phyloP scores from a whole-genome alignment of 2,797 vertebrate species.

The Peromyscus eremicus region DNA sequence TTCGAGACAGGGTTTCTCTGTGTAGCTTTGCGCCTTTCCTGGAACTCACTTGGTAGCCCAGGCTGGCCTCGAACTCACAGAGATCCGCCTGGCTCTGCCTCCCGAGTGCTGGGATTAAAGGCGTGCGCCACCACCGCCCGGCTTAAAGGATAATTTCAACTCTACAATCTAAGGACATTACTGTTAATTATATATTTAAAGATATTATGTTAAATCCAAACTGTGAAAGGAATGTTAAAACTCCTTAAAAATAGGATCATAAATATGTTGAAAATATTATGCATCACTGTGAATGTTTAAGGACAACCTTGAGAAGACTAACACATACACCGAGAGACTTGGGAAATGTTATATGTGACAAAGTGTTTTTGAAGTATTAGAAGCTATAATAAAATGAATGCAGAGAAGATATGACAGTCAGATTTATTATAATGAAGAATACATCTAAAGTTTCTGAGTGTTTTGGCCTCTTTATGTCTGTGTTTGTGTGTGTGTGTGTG shows the following conservation, averaged over 20 bases:
- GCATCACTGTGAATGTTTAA: not conserved
- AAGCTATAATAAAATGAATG: conserved; percentile 2
- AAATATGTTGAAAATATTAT: not conserved
- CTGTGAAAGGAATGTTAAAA: conserved; percentile 3
- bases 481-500: no score
- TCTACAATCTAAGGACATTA: not conserved
- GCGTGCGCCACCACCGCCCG: no score
- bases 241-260: not conserved
- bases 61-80: no score
- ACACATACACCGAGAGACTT: not conserved
- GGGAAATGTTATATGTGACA: not conserved
- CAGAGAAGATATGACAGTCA: not conserved
- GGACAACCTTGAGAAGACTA: not conserved
- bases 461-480: not conserved
- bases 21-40: no score
- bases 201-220: not conserved
- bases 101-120: no score
- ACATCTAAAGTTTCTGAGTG: not conserved
- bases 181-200: not conserved
- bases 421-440: not conserved
- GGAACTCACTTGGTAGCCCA: no score
- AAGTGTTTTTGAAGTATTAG: not conserved
- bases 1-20: no score
- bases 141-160: not conserved
- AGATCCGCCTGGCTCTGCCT: no score